phyloP scores from a whole-genome alignment of 2,113 vertebrate species.

The Motacilla tschutschensis region DNA sequence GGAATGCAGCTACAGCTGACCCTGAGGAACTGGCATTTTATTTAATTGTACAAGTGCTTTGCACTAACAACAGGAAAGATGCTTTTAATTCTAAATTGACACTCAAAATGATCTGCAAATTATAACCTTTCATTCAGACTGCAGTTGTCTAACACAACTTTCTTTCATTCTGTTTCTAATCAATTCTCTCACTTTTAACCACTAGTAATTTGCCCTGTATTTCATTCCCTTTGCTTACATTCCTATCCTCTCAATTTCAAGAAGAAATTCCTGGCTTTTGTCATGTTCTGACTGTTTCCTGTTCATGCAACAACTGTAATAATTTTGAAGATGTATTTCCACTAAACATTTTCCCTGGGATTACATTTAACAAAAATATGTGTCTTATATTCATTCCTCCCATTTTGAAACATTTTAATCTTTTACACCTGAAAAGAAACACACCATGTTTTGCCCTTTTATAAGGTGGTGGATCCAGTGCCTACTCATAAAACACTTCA shows the following conservation, averaged over 20 bases:
- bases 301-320: neutral
- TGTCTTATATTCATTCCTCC: neutral
- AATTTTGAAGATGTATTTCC: neutral
- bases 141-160: neutral
- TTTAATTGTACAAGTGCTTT: neutral
- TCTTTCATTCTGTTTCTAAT: neutral
- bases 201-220: neutral
- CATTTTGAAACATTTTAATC: neutral
- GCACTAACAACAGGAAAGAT: neutral
- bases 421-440: neutral
- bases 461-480: neutral
- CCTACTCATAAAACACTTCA: neutral
- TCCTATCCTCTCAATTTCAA: neutral
- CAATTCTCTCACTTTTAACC: neutral
- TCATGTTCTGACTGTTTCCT: neutral
- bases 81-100: neutral
- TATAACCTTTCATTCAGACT: neutral
- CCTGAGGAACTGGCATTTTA: neutral
- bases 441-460: neutral
- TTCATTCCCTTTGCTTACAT: neutral
- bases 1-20: neutral
- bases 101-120: neutral
- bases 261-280: neutral
- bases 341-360: neutral
- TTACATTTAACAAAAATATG: neutral